These are phyloP conservation scores for Penaeus vannamei DNA, from an alignment of 1,140 invertebrate species.

Conservation along the genomic window DNA sequence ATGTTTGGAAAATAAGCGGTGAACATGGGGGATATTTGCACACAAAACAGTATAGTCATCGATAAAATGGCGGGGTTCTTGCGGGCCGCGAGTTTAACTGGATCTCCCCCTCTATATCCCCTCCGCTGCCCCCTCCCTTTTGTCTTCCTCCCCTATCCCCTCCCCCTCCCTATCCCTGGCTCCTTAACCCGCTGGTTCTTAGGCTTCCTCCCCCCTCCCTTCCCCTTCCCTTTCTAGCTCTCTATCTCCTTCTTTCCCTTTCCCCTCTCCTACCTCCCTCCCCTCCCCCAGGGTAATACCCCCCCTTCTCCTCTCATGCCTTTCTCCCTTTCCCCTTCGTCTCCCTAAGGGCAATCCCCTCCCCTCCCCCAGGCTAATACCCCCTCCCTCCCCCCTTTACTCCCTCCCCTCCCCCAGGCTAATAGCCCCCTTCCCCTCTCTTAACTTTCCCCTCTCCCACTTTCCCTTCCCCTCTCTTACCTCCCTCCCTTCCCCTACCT, in stretches of 20 bases:
- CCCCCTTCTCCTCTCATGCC: neutral
- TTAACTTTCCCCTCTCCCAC: neutral
- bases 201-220: neutral
- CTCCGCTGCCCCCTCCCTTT: neutral
- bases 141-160: too few species aligned
- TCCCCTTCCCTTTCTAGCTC: neutral
- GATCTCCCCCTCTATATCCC: neutral
- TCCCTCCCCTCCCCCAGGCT: neutral
- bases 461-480: neutral
- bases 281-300: neutral
- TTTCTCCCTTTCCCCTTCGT: neutral
- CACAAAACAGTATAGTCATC: conserved; percentile 63
- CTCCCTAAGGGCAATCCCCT: too few species aligned
- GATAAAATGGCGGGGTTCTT: conserved; percentile 60
- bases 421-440: neutral
- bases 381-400: neutral
- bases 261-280: neutral
- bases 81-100: conserved; percentile 17
- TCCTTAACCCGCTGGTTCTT: neutral
- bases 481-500: neutral
- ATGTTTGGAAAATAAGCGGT: conserved; percentile 65
- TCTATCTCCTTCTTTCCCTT: too few species aligned
- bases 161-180: neutral
- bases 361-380: neutral
- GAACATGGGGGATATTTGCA: conserved; percentile 63